Evolutionary conservation across 2,113 vertebrate genomes (phyloP), one percentile per base, ranked within the genome.

Genomic region (Larimichthys crocea): DNA sequence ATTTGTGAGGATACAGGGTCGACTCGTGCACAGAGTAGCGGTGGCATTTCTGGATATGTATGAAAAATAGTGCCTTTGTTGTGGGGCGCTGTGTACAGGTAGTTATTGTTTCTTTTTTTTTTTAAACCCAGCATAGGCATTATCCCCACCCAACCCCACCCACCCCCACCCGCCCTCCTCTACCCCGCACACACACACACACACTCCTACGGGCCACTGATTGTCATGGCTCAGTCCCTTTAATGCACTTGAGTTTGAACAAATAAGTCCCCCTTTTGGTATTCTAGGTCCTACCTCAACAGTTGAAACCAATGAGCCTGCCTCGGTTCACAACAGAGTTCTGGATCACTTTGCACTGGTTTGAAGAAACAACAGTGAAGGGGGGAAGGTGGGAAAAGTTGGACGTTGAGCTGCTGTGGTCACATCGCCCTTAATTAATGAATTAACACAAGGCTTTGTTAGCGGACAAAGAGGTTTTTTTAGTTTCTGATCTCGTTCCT

Each of bases 61-160:
- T 81, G 82, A 40, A 85, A 90, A 86, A 85, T 67, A 76, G 92
- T 94, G 92, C 93, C 93, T 94, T 93, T 86, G 72, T 79, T 76
- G 68, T 73, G 83, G 76, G 91, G 84, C 65, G 73, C 88, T 83
- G 74, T 89, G 83, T 86, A 86, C 79, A 90, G 87, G 77, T 79
- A 87, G 78, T 85, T 84, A 59, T 63, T 68, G 62, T 66, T 69
- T 74, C 59, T 64, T 65, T 64, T 14, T 64, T 64, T 14, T 74
- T 63, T 60, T 73, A 46, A 46, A 76, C 49, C 61, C 40, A 69
- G 57, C 19, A 42, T 76, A 76, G 57, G 53, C 63, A 80, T 82
- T 73, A 67, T 57, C 2, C 59, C 65, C 22, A 6, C 44, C 53
- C 3, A 5, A 49, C 50, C 40, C 15, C 48, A 6, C 44, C 53